Evolutionary conservation across 2,888 invertebrate species (phyloP), one percentile per base, ranked within the genome.

Genomic region (Marronus borbonicus): DNA sequence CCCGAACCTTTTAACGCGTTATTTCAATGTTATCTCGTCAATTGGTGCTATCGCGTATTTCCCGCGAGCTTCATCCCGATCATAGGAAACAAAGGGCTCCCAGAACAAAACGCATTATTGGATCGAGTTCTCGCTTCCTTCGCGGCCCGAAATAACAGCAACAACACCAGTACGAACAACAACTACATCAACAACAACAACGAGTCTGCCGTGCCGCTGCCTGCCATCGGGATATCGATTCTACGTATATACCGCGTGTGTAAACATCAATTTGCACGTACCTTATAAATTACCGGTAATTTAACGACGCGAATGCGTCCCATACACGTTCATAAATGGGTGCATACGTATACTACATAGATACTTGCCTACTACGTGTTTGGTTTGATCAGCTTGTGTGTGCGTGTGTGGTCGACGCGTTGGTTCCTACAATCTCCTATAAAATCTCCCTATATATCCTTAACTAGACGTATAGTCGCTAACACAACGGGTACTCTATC

Each of bases 201-300:
- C n/a, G 20, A 55, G 12, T 17, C 55, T 8, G n/a, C 3, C 55
- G 17, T 55, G 31, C 31, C n/a, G 55, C 55, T n/a, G 44, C 12
- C n/a, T 20, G 55, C 55, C 55, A 17, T 17, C 55, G n/a, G 20
- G 31, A n/a, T 39, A 65, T 65, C 65, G 65, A 65, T 65, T 65
- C 65, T 36, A 1, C 44, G 44, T 44, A 44, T 65, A 65, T 65
- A 17, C 39, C 65, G 36, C 39, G 65, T 39, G 39, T 65, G 65
- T 65, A 65, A 65, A 65, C 65, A 65, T 65, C 65, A 65, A 65
- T 65, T 65, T 65, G 65, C 65, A 65, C 65, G 65, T 65, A 65
- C 65, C 65, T 65, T 65, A 65, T 65, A 65, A 65, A 65, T 65
- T 65, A 65, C 65, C 36, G 65, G 65, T 17, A 65, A 65, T 65